A percentile compares a stretch with the other conserved stretches of the same genome.
These are phyloP conservation scores for Paguma larvata DNA, from an alignment of 2,797 vertebrate species.

Conservation along the genomic window DNA sequence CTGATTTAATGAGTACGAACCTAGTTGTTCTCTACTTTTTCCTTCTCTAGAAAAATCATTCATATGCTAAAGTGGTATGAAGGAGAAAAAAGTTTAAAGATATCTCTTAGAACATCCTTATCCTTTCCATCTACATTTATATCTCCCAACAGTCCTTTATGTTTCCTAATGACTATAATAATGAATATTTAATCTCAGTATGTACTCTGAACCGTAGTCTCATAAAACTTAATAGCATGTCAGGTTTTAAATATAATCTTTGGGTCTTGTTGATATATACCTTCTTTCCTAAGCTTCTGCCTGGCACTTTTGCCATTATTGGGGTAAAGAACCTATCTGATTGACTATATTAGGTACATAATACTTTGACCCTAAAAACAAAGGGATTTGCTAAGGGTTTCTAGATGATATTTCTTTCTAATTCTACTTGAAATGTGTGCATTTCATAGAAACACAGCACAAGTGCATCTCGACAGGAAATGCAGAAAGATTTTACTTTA, in stretches of 20 bases:
- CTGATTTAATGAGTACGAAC: neutral
- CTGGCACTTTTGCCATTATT: neutral
- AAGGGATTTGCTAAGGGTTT: neutral
- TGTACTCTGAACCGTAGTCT: neutral
- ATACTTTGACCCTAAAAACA: neutral
- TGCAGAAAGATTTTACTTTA: neutral
- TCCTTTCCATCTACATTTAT: neutral
- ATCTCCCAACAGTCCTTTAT: slow-evolving; percentile 29
- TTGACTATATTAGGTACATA: neutral
- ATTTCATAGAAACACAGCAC: neutral
- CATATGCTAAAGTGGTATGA: neutral
- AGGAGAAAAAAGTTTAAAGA: neutral
- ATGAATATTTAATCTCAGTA: slow-evolving; percentile 58
- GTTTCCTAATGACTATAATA: neutral
- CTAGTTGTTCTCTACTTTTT: neutral
- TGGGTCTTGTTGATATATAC: neutral
- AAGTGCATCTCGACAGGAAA: neutral
- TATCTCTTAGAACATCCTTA: slow-evolving; percentile 7
- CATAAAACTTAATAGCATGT: neutral
- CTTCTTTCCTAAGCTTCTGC: neutral
- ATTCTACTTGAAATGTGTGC: neutral
- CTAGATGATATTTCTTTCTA: neutral
- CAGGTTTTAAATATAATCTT: neutral
- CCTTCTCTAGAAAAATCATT: neutral
- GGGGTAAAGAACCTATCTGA: neutral